Base-by-base conservation (phyloP, 2,797 vertebrate species). In the Avahi laniger region DNA sequence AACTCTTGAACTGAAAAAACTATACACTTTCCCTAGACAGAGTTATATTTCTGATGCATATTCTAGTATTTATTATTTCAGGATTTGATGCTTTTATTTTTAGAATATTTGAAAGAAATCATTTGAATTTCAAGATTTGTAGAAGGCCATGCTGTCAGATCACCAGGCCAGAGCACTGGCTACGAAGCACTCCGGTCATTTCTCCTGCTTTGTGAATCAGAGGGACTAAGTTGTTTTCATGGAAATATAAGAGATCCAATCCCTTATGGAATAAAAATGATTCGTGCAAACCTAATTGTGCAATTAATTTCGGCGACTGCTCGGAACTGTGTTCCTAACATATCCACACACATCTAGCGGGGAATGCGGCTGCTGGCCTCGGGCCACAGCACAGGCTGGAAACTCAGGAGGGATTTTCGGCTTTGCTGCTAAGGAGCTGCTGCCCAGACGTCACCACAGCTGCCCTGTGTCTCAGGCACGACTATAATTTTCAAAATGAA, bases 401-500 rank as follows among this genome's bases (percentile, higher is more conserved):
- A 20, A 72, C 15, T 12, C 38, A 26, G 54, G 57, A 86, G 7
- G 14, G 70, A 18, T 38, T 84, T 46, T 1, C 4, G 12, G 73
- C 38, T 63, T 75, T 2, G 5, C 13, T n/a, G 48, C 38, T 33
- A 63, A 86, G 26, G 28, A 79, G 41, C 3, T 3, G 75, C 73
- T 67, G 24, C 84, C 11, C 17, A 22, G 35, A 41, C 33, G 41
- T 67, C 80, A 24, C n/a, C 5, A 30, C 78, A 54, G 38, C 33
- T 35, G 57, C 59, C 75, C 35, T 38, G 22, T 85, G 18, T 85
- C 35, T 12, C 13, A 76, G 63, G 48, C 46, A 54, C 50, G 80
- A 82, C 72, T 96, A 2, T 72, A 43, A 84, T 94, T 97, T 94
- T 78, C 91, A 92, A 75, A 96, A 93, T 50, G 80, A 96, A 79